A percentile compares a stretch with the other conserved stretches of the same genome.
Conservation (phyloP, 2,888 invertebrate genomes). For the Steinernema hermaphroditum region DNA sequence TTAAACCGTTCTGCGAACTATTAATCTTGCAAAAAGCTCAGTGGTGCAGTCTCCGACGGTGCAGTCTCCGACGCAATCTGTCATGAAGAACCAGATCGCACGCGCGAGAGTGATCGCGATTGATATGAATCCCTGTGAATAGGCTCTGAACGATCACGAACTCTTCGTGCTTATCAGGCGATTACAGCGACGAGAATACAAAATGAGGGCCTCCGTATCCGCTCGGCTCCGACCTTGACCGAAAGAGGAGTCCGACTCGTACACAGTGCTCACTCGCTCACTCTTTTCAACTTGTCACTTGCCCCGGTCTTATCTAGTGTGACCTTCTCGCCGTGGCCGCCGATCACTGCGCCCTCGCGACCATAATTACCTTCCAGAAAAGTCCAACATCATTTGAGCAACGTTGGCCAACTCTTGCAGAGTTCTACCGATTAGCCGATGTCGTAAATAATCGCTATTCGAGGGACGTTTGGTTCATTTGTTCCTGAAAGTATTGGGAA, state of each 20-base stretch:
- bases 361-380: no score
- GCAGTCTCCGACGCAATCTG: not conserved
- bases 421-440: no score
- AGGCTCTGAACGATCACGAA: not conserved
- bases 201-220: slow-evolving; percentile 3
- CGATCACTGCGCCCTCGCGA: not conserved
- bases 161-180: slow-evolving; percentile 6
- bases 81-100: not conserved
- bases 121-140: not conserved
- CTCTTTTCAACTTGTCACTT: slow-evolving; percentile 26
- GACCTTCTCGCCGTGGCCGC: slow-evolving; percentile 1
- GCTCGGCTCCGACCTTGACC: slow-evolving; percentile 21
- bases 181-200: not conserved
- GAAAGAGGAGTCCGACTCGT: slow-evolving; percentile 2
- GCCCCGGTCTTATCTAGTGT: slow-evolving; percentile 25
- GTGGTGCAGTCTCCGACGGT: not conserved
- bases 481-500: no score
- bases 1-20: not conserved
- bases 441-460: not conserved
- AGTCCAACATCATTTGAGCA: no score
- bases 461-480: not conserved
- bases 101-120: not conserved
- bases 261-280: not conserved
- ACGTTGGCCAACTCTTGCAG: no score
- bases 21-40: not conserved